Percentiles rank a stretch among this genome's conserved stretches.
These are phyloP conservation scores for Chrysaora quinquecirrha DNA, from an alignment of 30 jellyfish, hydroid and myxozoan species.

Conservation along the genomic window DNA sequence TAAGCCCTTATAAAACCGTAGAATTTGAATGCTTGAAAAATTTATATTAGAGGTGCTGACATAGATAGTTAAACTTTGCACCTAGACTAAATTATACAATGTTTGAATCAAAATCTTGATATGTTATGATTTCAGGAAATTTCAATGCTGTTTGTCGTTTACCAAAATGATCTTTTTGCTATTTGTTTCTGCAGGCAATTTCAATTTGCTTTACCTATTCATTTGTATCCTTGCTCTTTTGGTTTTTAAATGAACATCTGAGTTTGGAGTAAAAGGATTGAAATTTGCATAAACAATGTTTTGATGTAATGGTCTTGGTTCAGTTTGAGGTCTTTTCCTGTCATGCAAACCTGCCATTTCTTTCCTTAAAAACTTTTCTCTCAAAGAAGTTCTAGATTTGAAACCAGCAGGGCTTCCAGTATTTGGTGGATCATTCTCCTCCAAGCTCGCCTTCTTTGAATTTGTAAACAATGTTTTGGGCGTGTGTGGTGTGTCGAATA, in stretches of 20 bases:
- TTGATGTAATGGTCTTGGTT: constrained; percentile 52
- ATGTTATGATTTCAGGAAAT: too few species aligned
- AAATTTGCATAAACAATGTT: constrained; percentile 85
- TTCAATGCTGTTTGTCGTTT: too few species aligned
- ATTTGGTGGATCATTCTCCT: constrained; percentile 24
- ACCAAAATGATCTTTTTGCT: too few species aligned
- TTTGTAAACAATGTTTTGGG: constrained; percentile 88
- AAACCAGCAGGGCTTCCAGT: constrained; percentile 20
- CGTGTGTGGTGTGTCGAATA: constrained; percentile 93
- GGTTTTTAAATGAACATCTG: constrained; percentile 65
- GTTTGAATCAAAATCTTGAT: too few species aligned
- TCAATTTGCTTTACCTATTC: constrained; percentile 80
- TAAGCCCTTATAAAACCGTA: too few species aligned
- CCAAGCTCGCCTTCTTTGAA: constrained; percentile 54
- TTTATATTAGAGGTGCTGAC: too few species aligned
- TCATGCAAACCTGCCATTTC: constrained; percentile 31
- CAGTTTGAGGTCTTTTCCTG: constrained; percentile 75
- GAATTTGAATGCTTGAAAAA: too few species aligned
- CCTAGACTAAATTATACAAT: too few species aligned
- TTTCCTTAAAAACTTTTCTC: constrained; percentile 44
- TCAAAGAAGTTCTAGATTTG: constrained; percentile 44
- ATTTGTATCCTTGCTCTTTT: constrained; percentile 73
- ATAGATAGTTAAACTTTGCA: too few species aligned
- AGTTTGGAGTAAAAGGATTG: constrained; percentile 88
- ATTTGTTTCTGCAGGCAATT: too few species aligned